phyloP scores from a whole-genome alignment of 2,113 vertebrate species.

The Puma concolor region DNA sequence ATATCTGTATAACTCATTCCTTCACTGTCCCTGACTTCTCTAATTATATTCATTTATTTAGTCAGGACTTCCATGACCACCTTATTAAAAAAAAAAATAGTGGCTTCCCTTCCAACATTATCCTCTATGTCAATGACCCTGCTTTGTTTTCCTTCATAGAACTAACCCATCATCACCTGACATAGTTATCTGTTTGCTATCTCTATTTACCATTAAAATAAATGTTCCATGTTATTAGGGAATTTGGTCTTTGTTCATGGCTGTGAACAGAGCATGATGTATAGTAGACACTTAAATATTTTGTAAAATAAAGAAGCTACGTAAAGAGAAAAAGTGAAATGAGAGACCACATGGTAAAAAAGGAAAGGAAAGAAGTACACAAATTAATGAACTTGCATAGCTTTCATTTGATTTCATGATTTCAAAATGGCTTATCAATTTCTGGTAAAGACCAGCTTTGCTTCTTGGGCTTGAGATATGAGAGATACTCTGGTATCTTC shows the following conservation, averaged over 20 bases:
- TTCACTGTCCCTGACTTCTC: background rate
- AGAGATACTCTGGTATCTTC: background rate
- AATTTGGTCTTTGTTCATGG: background rate
- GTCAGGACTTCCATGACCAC: background rate
- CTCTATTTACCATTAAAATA: background rate
- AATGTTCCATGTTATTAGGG: background rate
- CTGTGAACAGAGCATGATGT: background rate
- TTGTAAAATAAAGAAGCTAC: constrained; percentile 13
- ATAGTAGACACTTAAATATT: background rate
- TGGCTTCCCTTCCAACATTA: background rate
- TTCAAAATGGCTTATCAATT: background rate
- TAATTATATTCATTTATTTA: background rate
- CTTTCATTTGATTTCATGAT: background rate
- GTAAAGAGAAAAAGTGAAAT: background rate
- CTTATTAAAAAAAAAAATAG: background rate
- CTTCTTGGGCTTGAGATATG: background rate
- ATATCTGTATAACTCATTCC: background rate
- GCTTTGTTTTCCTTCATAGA: background rate
- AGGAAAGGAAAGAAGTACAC: background rate
- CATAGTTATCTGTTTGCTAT: background rate
- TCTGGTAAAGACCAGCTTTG: background rate
- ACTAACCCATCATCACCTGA: background rate
- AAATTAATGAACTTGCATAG: background rate
- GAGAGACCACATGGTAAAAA: background rate
- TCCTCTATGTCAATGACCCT: background rate